Conservation (phyloP, 2,113 vertebrate genomes). For the Rynchops niger region DNA sequence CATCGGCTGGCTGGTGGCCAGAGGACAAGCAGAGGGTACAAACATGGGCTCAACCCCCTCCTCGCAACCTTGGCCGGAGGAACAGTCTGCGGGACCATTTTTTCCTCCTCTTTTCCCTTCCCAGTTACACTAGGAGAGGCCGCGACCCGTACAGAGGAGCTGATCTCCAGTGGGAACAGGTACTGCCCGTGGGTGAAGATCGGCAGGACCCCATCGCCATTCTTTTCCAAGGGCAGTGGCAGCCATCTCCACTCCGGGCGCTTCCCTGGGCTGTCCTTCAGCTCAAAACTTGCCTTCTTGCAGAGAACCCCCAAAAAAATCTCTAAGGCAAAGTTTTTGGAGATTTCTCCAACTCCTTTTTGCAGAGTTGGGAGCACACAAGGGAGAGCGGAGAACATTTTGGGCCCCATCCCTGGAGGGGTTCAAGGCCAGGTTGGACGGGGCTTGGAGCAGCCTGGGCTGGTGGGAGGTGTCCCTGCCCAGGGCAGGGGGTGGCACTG, state of each 20-base stretch:
- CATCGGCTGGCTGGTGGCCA: not conserved
- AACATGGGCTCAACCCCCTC: not conserved
- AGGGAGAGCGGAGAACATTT: accelerated
- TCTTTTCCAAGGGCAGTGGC: not conserved
- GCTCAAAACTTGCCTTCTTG: not conserved
- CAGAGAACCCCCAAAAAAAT: not conserved
- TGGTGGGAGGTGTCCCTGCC: not conserved
- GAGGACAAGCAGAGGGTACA: not conserved
- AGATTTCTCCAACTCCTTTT: not conserved
- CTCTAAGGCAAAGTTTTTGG: accelerated
- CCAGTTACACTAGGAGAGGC: not conserved
- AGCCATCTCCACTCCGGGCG: too few species aligned
- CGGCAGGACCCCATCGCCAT: accelerated
- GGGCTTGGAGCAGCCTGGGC: not conserved
- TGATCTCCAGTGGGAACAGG: not conserved
- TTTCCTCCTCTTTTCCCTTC: not conserved
- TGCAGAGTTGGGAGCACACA: too few species aligned
- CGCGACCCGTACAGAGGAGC: not conserved
- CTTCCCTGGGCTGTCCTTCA: not conserved
- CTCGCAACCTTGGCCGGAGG: not conserved
- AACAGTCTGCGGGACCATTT: accelerated
- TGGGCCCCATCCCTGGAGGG: not conserved
- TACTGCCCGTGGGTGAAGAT: accelerated
- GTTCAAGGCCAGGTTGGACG: not conserved
- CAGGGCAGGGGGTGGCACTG: not conserved